Base-by-base conservation (phyloP, 2,113 vertebrate species). In the Nothocercus nigrocapillus region DNA sequence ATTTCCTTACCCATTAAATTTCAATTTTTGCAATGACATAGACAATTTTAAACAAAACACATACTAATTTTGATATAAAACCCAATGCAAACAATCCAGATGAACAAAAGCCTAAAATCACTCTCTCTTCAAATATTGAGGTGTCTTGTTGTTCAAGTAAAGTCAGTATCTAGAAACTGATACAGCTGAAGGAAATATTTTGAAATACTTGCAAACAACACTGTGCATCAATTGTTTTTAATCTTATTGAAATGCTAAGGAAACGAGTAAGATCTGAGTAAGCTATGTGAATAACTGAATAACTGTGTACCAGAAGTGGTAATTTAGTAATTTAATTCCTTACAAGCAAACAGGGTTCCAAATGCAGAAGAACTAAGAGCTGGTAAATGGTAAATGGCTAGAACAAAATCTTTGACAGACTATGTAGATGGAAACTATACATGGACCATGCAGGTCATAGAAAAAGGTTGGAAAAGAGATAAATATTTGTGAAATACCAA, bases 401-500 rank as follows among this genome's bases (percentile, higher is more conserved):
- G 25, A 18, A 6, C 53, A 49, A 73, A 38, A 51, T 38, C 25
- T 73, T 40, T 73, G 69, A 54, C 49, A 40, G 18, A 45, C 1
- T 5, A 82, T 7, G 69, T 0, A 82, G 20, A 53, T 11, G 49
- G 49, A 49, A 49, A 24, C 20, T 49, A 49, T 22, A 49, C 49
- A 49, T 22, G 49, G 49, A 49, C 49, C 11, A 49, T 9, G 21
- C 49, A 49, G 49, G 19, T 22, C 49, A 3, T 12, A 53, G 27
- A 32, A 72, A 81, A 95, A 91, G 44, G 32, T 25, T n/a, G 24
- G 75, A 93, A 51, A 74, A 66, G 22, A 38, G 8, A n/a, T 9
- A 88, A 75, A 51, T n/a, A 72, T 77, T 81, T 82, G 22, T 30
- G 69, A 32, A 85, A 82, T 79, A 83, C 62, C 96, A 94, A 77